Percentiles rank a stretch among this genome's conserved stretches.
phyloP scores from a whole-genome alignment of 2,113 vertebrate species.

The Sinosuthora webbiana region DNA sequence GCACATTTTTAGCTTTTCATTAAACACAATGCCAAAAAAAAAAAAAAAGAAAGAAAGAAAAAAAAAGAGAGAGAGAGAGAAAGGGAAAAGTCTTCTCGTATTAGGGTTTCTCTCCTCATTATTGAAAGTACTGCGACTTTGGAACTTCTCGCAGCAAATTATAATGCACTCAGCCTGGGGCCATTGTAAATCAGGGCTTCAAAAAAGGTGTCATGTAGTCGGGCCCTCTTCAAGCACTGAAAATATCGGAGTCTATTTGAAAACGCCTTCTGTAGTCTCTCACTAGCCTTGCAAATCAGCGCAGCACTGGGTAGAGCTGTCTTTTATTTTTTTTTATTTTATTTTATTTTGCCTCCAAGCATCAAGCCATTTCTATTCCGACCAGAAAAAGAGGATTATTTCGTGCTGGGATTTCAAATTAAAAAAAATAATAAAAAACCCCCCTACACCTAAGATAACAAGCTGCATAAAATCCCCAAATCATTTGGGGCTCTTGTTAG shows the following conservation, averaged over 20 bases:
- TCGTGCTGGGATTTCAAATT: constrained; percentile 34
- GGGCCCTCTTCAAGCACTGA: constrained; percentile 62
- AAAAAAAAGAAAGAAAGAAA: neutral
- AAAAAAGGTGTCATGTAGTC: constrained; percentile 54
- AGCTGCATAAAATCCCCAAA: constrained; percentile 37
- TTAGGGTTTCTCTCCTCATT: constrained; percentile 61
- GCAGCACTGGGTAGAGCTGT: constrained; percentile 42
- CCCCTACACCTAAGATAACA: constrained; percentile 10
- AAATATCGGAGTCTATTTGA: constrained; percentile 68
- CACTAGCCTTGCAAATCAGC: constrained; percentile 76
- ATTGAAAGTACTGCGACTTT: constrained; percentile 63
- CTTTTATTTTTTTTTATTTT: neutral
- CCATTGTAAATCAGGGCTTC: constrained; percentile 73
- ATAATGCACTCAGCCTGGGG: constrained; percentile 71
- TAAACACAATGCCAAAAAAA: constrained; percentile 48
- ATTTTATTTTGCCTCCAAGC: neutral
- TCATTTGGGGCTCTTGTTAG: neutral
- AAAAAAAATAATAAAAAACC: neutral
- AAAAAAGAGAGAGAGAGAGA: neutral
- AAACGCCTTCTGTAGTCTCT: constrained; percentile 61
- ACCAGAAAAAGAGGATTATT: constrained; percentile 23
- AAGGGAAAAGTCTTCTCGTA: constrained; percentile 39
- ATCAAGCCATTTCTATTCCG: constrained; percentile 63
- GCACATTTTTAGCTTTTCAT: constrained; percentile 66
- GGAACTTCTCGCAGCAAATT: constrained; percentile 69